Conservation (phyloP, 2,797 vertebrate genomes). For the Numenius phaeopus region DNA sequence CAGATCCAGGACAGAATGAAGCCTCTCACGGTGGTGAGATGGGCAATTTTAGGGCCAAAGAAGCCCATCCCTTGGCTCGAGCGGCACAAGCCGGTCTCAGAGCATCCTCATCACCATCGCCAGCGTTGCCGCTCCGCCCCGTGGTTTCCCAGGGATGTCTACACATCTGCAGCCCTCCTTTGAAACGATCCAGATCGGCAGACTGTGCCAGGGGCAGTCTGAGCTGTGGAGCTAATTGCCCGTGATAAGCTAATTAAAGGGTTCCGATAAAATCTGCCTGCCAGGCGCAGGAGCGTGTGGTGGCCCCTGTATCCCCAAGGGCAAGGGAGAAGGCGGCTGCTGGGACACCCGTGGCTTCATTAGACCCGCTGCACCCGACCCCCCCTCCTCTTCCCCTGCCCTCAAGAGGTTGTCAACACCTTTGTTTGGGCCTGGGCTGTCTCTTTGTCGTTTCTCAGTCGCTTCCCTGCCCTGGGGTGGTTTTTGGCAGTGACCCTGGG, state of each 20-base stretch:
- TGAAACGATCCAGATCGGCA: background rate
- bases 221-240: conserved; percentile 78
- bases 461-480: background rate
- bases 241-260: conserved; percentile 56
- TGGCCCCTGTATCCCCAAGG: background rate
- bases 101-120: background rate
- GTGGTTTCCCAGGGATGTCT: fast-evolving
- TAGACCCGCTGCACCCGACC: background rate
- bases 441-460: background rate
- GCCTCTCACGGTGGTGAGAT: background rate
- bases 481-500: background rate
- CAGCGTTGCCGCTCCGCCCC: fast-evolving
- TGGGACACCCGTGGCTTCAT: background rate
- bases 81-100: background rate
- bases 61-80: background rate
- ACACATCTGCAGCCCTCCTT: background rate
- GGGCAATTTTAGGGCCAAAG: background rate
- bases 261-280: conserved; percentile 69
- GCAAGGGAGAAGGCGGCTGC: background rate
- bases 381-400: background rate
- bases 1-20: background rate
- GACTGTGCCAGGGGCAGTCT: conserved; percentile 50
- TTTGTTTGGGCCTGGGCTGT: background rate
- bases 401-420: background rate
- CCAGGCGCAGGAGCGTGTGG: background rate